Evolutionary conservation across 2,113 vertebrate species (phyloP).

Genomic region (Hippoglossus stenolepis): DNA sequence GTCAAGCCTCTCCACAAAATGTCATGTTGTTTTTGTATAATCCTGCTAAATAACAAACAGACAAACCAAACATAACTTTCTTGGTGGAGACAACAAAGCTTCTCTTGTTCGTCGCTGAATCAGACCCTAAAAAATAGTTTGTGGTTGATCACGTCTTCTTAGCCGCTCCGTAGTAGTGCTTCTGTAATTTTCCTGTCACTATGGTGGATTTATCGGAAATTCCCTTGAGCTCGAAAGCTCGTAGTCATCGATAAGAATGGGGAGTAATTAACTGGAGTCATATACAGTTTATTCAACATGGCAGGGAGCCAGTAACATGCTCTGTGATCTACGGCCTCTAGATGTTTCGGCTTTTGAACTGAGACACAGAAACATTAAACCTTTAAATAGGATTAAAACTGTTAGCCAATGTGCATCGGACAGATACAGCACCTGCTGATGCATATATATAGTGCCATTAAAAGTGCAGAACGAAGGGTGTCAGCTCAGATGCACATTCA

Average conservation of each 20-base stretch:
- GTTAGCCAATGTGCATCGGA: not conserved
- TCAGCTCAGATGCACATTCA: too few relatives aligned
- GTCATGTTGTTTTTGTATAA: too few relatives aligned
- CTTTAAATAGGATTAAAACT: not conserved
- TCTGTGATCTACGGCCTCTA: not conserved
- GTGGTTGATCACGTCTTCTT: not conserved
- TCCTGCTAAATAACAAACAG: too few relatives aligned
- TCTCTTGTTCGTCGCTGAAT: slow-evolving; percentile 14
- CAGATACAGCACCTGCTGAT: not conserved
- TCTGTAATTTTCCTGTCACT: slow-evolving; percentile 1
- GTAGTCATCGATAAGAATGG: not conserved
- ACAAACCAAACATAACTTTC: too few relatives aligned
- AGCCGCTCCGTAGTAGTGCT: not conserved
- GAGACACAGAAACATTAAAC: not conserved
- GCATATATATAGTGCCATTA: too few relatives aligned
- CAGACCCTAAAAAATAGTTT: slow-evolving; percentile 12
- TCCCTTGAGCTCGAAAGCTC: slow-evolving; percentile 10
- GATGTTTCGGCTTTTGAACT: slow-evolving; percentile 1
- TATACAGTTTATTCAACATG: slow-evolving; percentile 39
- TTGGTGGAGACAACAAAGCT: too few relatives aligned
- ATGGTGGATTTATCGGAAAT: slow-evolving; percentile 33
- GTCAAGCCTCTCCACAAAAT: too few relatives aligned
- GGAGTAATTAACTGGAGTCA: not conserved
- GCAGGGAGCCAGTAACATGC: not conserved
- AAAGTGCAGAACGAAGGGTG: too few relatives aligned